Evolutionary conservation across 2,113 vertebrate genomes (phyloP).

Genomic region (Monopterus albus): DNA sequence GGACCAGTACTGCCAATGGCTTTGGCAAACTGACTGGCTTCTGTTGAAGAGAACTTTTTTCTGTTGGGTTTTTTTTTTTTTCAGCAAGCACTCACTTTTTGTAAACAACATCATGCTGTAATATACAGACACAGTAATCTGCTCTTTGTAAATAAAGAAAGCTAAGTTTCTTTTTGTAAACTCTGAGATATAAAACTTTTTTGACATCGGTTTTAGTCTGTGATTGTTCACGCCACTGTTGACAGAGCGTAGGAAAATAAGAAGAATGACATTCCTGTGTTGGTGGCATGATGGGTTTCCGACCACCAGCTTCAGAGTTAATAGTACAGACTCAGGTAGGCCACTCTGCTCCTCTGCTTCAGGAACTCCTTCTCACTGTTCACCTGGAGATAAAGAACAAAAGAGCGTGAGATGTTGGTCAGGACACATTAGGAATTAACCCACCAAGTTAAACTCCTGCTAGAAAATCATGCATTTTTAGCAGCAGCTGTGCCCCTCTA

Average conservation of each 20-base stretch:
- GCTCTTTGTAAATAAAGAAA: slow-evolving; percentile 62
- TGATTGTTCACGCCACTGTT: neutral
- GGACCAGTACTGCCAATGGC: slow-evolving; percentile 3
- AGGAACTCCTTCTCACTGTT: slow-evolving; percentile 79
- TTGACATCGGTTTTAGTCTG: neutral
- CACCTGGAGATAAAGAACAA: slow-evolving; percentile 76
- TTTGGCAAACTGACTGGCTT: slow-evolving; percentile 19
- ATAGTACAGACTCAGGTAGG: slow-evolving; percentile 81
- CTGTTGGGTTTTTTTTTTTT: slow-evolving; percentile 10
- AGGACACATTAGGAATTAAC: too few relatives aligned
- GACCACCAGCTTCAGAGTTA: slow-evolving; percentile 7
- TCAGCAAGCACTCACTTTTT: slow-evolving; percentile 34
- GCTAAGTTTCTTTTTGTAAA: slow-evolving; percentile 7
- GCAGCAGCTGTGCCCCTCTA: too few relatives aligned
- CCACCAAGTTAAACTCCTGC: too few relatives aligned
- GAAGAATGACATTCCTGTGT: neutral
- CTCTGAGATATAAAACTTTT: neutral
- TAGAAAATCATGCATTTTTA: too few relatives aligned
- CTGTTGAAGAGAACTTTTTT: slow-evolving; percentile 16
- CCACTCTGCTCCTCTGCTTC: slow-evolving; percentile 80
- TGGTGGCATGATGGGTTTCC: neutral
- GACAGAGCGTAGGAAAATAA: neutral
- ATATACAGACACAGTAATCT: slow-evolving; percentile 19
- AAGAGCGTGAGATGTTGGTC: too few relatives aligned
- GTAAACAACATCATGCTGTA: slow-evolving; percentile 16